These are phyloP conservation scores for Neolamprologus modestus DNA, from an alignment of 2,113 vertebrate genomes.

Conservation along the genomic window DNA sequence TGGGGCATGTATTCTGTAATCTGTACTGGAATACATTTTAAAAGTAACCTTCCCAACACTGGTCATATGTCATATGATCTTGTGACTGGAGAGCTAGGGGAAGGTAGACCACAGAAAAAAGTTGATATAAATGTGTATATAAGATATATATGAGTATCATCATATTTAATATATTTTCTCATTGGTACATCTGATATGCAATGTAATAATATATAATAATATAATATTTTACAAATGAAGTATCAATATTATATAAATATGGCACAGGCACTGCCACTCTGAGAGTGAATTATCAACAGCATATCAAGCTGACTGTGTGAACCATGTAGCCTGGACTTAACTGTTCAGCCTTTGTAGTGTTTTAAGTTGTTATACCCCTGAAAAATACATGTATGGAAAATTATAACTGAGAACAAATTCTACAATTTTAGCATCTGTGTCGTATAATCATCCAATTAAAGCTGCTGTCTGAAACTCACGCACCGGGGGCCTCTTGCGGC, in stretches of 20 bases:
- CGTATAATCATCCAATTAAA: accelerated
- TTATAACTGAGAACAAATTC: not conserved
- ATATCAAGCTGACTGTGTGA: not conserved
- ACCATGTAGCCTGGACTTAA: not conserved
- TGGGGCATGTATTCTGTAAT: no score
- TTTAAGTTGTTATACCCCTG: accelerated
- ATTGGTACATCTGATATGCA: accelerated
- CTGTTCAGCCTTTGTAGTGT: not conserved
- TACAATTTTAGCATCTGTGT: not conserved
- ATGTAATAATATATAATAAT: accelerated
- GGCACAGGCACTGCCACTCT: accelerated
- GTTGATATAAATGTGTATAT: not conserved
- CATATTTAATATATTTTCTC: accelerated
- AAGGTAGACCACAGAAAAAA: not conserved
- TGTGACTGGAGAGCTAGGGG: not conserved
- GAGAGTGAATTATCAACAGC: not conserved
- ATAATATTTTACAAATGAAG: not conserved
- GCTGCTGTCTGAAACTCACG: accelerated
- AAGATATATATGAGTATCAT: not conserved
- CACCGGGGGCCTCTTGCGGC: accelerated
- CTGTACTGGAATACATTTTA: no score
- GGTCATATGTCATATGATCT: not conserved
- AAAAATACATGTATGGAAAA: not conserved
- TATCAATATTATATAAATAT: accelerated
- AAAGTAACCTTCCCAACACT: no score